Evolutionary conservation across 2,797 vertebrate species (phyloP).

Genomic region (Bradypodion ventrale): DNA sequence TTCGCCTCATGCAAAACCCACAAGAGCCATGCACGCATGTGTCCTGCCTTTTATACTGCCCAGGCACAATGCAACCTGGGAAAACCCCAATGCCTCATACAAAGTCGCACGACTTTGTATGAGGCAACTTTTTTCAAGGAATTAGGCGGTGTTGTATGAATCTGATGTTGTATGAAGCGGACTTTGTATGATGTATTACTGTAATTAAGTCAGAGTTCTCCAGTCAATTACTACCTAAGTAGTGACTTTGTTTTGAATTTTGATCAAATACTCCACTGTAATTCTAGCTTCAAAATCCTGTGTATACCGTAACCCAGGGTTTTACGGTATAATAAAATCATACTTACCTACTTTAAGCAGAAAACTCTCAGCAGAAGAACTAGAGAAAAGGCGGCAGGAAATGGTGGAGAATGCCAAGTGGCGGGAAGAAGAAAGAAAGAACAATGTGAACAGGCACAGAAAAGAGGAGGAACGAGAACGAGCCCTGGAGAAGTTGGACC

Average conservation of each 20-base stretch:
- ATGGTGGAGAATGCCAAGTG: conserved; percentile 92
- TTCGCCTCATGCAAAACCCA: too few species aligned
- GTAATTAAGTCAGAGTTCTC: neutral
- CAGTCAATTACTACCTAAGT: neutral
- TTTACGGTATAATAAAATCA: too few species aligned
- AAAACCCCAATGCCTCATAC: too few species aligned
- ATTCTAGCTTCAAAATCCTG: neutral
- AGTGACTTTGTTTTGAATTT: neutral
- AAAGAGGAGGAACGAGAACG: conserved; percentile 85
- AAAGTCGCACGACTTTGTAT: too few species aligned
- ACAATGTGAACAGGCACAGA: conserved; percentile 84
- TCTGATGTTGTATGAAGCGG: too few species aligned
- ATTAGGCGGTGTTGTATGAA: too few species aligned
- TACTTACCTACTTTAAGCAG: conserved; percentile 66
- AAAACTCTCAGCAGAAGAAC: conserved; percentile 85
- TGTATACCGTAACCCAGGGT: too few species aligned
- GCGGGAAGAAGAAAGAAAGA: conserved; percentile 86
- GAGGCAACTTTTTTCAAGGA: too few species aligned
- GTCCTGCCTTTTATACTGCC: too few species aligned
- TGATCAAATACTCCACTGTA: neutral
- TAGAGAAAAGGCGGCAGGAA: conserved; percentile 84
- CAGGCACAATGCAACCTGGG: too few species aligned
- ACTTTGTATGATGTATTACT: too few species aligned
- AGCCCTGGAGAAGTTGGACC: conserved; percentile 74
- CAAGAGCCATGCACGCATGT: too few species aligned